A percentile compares a stretch with the other conserved stretches of the same genome.
phyloP scores from a whole-genome alignment of 2,888 invertebrate genomes.

The Sesamia inferens region DNA sequence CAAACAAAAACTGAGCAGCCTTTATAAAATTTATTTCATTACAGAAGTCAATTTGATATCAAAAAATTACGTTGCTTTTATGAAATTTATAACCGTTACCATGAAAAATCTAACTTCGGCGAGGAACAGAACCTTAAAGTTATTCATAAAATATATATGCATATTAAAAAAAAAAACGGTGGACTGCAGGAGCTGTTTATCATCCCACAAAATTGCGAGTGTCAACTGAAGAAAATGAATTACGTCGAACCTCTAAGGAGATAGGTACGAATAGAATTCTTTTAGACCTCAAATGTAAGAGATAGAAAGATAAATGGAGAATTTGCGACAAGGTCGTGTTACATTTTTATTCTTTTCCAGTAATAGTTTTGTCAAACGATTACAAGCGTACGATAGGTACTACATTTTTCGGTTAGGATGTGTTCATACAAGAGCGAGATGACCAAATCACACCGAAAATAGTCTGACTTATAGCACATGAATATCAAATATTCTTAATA shows the following conservation, averaged over 20 bases:
- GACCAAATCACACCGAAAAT: too few relatives aligned
- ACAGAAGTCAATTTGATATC: constrained; percentile 24
- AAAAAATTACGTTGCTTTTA: constrained; percentile 32
- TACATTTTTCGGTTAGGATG: not conserved
- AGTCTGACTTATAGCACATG: too few relatives aligned
- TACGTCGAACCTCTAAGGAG: constrained; percentile 35
- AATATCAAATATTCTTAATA: too few relatives aligned
- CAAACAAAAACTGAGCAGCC: not conserved
- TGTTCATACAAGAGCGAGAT: not conserved
- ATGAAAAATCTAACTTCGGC: constrained; percentile 55
- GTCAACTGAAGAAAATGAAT: constrained; percentile 55
- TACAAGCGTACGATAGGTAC: not conserved
- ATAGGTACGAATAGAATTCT: constrained; percentile 7
- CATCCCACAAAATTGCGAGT: constrained; percentile 53
- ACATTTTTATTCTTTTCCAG: constrained; percentile 16
- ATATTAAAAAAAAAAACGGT: constrained; percentile 6
- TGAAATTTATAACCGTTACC: constrained; percentile 47
- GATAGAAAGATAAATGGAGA: constrained; percentile 15
- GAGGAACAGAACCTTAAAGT: constrained; percentile 29
- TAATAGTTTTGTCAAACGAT: constrained; percentile 30
- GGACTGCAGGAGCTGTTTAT: constrained; percentile 51
- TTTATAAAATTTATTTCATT: constrained; percentile 26
- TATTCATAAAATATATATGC: constrained; percentile 41
- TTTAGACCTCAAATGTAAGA: constrained; percentile 2
- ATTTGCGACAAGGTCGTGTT: constrained; percentile 23